These are phyloP conservation scores for Erythrolamprus reginae DNA, from an alignment of 2,113 vertebrate genomes.

Conservation along the genomic window DNA sequence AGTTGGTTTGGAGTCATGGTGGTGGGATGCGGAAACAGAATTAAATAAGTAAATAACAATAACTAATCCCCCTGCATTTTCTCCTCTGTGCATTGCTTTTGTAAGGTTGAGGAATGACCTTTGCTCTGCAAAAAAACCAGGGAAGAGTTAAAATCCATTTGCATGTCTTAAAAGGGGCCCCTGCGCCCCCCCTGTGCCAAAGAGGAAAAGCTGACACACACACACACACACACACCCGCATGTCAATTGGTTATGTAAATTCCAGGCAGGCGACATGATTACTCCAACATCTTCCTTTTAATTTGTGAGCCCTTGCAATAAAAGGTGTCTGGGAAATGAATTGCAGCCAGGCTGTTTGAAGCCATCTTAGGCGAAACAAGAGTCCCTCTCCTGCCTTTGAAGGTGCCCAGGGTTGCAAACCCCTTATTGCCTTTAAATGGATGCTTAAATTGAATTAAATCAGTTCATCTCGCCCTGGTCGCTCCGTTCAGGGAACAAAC, in stretches of 20 bases:
- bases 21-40: not conserved
- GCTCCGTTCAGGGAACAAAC: not conserved
- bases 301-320: constrained; percentile 5
- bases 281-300: constrained; percentile 41
- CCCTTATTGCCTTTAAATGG: not conserved
- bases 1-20: not conserved
- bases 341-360: rapidly evolving
- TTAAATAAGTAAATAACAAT: not conserved
- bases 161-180: not conserved
- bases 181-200: not conserved
- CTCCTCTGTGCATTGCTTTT: not conserved
- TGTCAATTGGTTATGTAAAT: constrained; percentile 33
- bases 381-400: constrained; percentile 29
- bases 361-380: constrained; percentile 47
- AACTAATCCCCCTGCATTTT: not conserved
- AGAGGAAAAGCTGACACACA: not conserved
- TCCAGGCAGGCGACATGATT: constrained; percentile 12
- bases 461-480: not conserved
- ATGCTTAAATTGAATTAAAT: not conserved
- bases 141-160: not conserved
- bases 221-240: no score
- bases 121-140: not conserved
- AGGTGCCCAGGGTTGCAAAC: no score
- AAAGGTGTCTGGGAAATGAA: constrained; percentile 36
- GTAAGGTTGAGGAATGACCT: not conserved